A percentile compares a stretch with the other conserved stretches of the same genome.
These are phyloP conservation scores for Hypanus sabinus DNA, from an alignment of 2,113 vertebrate genomes.

Conservation along the genomic window DNA sequence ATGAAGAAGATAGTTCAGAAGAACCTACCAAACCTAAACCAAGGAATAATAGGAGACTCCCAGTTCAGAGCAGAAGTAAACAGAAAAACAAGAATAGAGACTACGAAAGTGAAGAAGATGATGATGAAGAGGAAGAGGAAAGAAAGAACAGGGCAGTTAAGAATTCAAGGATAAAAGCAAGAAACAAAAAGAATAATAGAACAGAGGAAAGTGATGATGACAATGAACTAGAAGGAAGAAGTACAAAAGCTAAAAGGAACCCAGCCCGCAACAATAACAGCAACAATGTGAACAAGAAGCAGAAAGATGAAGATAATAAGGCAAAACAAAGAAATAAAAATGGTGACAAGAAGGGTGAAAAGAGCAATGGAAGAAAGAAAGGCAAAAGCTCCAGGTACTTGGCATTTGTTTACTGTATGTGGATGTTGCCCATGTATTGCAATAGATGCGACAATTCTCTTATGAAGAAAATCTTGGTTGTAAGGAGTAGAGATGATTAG, in stretches of 20 bases:
- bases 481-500: neutral
- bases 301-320: conserved; percentile 29
- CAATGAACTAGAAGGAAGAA: conserved; percentile 3
- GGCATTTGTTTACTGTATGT: neutral
- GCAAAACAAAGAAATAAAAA: conserved; percentile 1
- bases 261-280: neutral
- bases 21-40: neutral
- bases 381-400: conserved; percentile 19
- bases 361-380: neutral
- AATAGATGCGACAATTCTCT: neutral
- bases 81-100: neutral
- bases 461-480: neutral
- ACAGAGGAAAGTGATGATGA: neutral
- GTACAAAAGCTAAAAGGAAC: neutral
- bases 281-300: neutral
- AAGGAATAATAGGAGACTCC: conserved; percentile 12
- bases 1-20: conserved; percentile 4
- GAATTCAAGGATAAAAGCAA: neutral
- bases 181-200: neutral
- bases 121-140: neutral
- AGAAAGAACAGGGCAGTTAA: neutral
- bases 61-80: neutral
- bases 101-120: neutral
- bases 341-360: neutral
- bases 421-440: neutral